Evolutionary conservation across 2,113 vertebrate genomes (phyloP), one percentile per base, ranked within the genome.

Genomic region (Todiramphus saurophagus): DNA sequence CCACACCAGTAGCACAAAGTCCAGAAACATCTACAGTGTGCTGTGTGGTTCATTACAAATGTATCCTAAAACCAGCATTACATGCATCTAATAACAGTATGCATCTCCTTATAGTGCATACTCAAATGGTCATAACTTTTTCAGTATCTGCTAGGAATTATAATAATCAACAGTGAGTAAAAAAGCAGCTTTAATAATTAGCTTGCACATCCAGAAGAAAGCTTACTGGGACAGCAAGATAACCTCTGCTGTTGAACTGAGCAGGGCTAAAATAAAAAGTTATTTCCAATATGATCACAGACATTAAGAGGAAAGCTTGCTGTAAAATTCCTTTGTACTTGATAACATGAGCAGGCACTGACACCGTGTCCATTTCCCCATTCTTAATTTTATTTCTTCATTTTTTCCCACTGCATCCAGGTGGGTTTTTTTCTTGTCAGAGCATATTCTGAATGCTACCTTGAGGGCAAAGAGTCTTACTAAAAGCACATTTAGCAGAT

Each of bases 31-130:
- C 55, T 55, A 58, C 21, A 6, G 33, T 37, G 14, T 70, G 15
- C 43, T 7, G 1, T 16, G 28, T 35, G 30, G n/a, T 28, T 56
- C 13, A 2, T 9, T 11, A 37, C 19, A 62, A 31, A n/a, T 0
- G 1, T 8, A 39, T 20, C 62, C 56, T 41, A 16, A 66, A 69
- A 8, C 8, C 69, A 48, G 55, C 67, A 64, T 39, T 16, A 87
- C 60, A 60, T 44, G 9, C 35, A 15, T 7, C 25, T 24, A 74
- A 46, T 19, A 84, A 63, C 4, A 63, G 27, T 1, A 5, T 19
- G 41, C 24, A 11, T 17, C 13, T 31, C 72, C 62, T 55, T 14
- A 33, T 0, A 37, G 31, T 13, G 43, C 19, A 27, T 21, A 37
- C 50, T 62, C 27, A 62, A 73, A 46, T 3, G 21, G 7, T 15